Evolutionary conservation across 2,113 vertebrate genomes (phyloP).

Genomic region (Rhagologus leucostigma): DNA sequence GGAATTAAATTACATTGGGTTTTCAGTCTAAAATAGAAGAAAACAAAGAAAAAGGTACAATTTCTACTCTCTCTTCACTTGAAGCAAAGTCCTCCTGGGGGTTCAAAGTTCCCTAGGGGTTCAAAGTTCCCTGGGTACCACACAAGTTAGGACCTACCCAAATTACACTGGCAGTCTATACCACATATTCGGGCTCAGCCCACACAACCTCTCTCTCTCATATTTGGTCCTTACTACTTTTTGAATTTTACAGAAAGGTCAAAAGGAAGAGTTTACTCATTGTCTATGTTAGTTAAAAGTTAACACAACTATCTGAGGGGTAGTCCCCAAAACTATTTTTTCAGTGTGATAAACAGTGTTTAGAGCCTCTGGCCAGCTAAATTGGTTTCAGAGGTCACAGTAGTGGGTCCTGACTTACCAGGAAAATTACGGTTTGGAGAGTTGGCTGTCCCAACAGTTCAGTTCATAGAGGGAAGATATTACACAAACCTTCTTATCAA

Average conservation of each 20-base stretch:
- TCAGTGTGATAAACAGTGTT: not conserved
- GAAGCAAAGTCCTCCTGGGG: not conserved
- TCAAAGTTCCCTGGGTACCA: not conserved
- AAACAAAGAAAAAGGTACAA: not conserved
- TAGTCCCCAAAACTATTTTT: not conserved
- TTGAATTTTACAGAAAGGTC: not conserved
- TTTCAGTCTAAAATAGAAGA: slow-evolving; percentile 36
- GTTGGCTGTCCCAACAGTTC: not conserved
- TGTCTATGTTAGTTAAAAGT: not conserved
- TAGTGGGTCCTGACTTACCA: not conserved
- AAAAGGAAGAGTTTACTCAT: not conserved
- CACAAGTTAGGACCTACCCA: not conserved
- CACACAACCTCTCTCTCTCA: not conserved
- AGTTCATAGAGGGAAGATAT: not conserved
- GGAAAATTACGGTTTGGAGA: not conserved
- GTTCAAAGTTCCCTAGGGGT: not conserved
- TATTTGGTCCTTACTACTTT: not conserved
- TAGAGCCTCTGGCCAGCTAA: not conserved
- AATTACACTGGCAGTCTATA: not conserved
- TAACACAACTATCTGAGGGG: not conserved
- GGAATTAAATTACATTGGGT: not conserved
- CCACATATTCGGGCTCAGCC: not conserved
- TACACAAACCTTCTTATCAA: not conserved
- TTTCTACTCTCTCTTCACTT: not conserved
- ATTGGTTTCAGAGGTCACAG: not conserved